Conservation (phyloP, 35 echinoderm and acorn worm genomes). For the Hemicentrotus pulcherrimus region DNA sequence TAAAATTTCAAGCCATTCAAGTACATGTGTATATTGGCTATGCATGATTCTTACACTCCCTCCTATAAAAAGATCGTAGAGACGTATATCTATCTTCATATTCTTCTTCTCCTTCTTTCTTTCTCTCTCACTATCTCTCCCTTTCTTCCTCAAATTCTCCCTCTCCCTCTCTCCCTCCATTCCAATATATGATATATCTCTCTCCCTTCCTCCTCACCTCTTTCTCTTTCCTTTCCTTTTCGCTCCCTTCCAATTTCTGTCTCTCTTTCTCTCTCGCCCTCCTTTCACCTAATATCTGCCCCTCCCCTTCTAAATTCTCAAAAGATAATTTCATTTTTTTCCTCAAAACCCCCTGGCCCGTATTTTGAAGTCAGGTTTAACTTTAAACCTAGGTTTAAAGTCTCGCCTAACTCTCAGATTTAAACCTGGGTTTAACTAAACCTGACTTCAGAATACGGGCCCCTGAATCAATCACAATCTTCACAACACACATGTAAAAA, state of each 20-base stretch:
- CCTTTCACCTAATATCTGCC: not conserved
- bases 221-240: not conserved
- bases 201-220: not conserved
- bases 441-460: too few species aligned
- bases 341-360: not conserved
- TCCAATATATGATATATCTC: not conserved
- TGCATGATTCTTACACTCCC: too few species aligned
- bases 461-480: not conserved
- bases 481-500: not conserved
- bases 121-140: not conserved
- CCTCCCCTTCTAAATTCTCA: not conserved
- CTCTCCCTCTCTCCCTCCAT: not conserved
- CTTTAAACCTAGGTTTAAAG: too few species aligned
- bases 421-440: too few species aligned
- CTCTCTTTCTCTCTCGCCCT: not conserved
- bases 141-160: not conserved
- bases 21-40: too few species aligned
- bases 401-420: too few species aligned
- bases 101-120: not conserved
- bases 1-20: too few species aligned
- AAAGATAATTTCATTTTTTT: not conserved
- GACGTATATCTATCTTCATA: too few species aligned
- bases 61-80: too few species aligned
- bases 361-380: too few species aligned
- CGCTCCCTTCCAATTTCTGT: not conserved